Conservation (phyloP, 1,140 invertebrate species). For the Drosophila chauvacae region DNA sequence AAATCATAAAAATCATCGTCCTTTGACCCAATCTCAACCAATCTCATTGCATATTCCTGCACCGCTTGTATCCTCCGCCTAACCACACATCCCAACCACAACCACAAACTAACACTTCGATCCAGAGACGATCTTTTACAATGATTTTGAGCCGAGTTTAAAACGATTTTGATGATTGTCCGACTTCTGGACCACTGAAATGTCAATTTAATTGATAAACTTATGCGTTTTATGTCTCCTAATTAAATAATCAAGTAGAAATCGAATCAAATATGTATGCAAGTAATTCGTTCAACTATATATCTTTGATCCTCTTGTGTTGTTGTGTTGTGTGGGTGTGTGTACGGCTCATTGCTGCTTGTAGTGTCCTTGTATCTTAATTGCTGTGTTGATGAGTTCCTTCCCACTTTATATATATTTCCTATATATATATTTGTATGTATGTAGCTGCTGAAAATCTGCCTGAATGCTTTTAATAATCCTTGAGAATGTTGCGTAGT, state of each 20-base stretch:
- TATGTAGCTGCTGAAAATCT: slow-evolving; percentile 15
- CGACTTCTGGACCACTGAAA: not conserved
- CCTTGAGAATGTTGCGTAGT: slow-evolving; percentile 32
- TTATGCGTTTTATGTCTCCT: too few relatives aligned
- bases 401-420: slow-evolving; percentile 21
- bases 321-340: slow-evolving; percentile 19
- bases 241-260: not conserved
- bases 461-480: slow-evolving; percentile 10
- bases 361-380: slow-evolving; percentile 23
- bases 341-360: slow-evolving; percentile 17
- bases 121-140: not conserved
- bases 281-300: not conserved
- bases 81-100: slow-evolving; percentile 21
- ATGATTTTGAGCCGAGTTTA: not conserved
- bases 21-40: slow-evolving; percentile 8
- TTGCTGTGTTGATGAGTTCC: slow-evolving; percentile 9
- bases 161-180: not conserved
- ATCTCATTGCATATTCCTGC: slow-evolving; percentile 26
- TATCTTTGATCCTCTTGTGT: not conserved
- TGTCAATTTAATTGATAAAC: not conserved
- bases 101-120: slow-evolving; percentile 33
- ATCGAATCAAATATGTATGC: not conserved
- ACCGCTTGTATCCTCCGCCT: slow-evolving; percentile 35
- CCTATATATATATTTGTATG: slow-evolving; percentile 10
- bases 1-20: not conserved